Evolutionary conservation across 2,797 vertebrate genomes (phyloP), one percentile per base, ranked within the genome.

Genomic region (Lophius americanus): DNA sequence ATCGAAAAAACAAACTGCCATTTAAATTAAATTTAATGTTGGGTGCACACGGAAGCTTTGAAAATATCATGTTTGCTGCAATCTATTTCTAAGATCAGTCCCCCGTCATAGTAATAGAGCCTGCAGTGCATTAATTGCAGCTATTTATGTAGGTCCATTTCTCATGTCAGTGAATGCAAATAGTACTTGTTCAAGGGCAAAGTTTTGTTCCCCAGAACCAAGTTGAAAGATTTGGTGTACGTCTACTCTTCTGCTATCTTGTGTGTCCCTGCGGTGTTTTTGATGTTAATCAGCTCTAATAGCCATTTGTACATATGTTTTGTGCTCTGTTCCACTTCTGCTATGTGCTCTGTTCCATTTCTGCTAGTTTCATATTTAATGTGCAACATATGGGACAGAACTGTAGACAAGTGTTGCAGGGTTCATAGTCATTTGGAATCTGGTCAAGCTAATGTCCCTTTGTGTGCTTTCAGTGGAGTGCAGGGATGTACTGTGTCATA

Each of bases 321-420:
- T 75, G 75, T 81, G 74, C 78, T 87, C 77, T 64, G 61, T 87
- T 78, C 68, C 46, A 33, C 81, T 85, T 87, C 88, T 91, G 85
- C 85, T 75, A 53, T 75, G 75, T 81, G 74, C 78, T 87, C 77
- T 64, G 61, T 87, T 78, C 68, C 46, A 33, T 82, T 85, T 87
- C 88, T 91, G 85, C 85, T 89, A 70, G 76, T 79, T 89, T 79
- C 75, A 73, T 86, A 79, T 85, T 88, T 71, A 60, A 81, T 82
- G 82, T 90, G 83, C 76, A 86, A 83, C 75, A 74, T 61, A 70
- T 86, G 81, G 81, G 77, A 86, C 79, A 71, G 70, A 81, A 83
- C 73, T 82, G 60, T 71, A 78, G 61, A 68, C 60, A 61, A 58
- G 74, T 73, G 67, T 80, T 81, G 83, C 78, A 81, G 73, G 80